Base-by-base conservation (phyloP, 1,140 invertebrate species). In the Araneus ventricosus region DNA sequence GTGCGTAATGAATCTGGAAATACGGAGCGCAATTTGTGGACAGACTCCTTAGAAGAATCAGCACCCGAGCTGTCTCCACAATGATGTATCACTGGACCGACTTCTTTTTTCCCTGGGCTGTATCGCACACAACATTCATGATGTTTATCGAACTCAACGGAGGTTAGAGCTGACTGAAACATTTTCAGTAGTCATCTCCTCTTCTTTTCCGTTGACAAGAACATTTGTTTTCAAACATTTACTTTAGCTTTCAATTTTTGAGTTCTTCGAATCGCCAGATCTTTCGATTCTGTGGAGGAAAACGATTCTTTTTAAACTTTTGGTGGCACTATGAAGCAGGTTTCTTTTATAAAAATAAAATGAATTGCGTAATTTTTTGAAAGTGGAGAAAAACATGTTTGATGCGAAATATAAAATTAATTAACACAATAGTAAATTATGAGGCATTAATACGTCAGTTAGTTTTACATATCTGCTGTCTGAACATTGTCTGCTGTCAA, bases 21-120 rank as follows among this genome's bases (percentile, higher is more conserved):
- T 34, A 61, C 6, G 3, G 3, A 4, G 24, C 22, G 8, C 61
- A 88, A 88, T 88, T 20, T 88, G 24, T 24, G 63, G 17, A 70
- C 30, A 8, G 17, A 17, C 87, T 37, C 63, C 24, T 24, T 61
- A 34, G 2, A 27, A 34, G 34, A 70, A 67, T 90, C 88, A 59
- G 30, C 52, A 70, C 24, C 57, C 14, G 67, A 91, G 75, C 89
- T 91, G 89, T 91, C 89, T 91, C 79, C 22, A 34, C 52, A 91
- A 91, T 91, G 89, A 91, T 91, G 89, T 84, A 91, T 91, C 89
- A 79, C 75, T 75, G 67, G 24, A 27, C 57, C 27, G 45, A 84
- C 45, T 84, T 91, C 89, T 61, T 61, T 91, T 63, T 91, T 59
- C 57, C 57, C 57, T 24, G n/a, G 24, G 34, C 75, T 84, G 30